phyloP scores from a whole-genome alignment of 1,140 invertebrate species.

The Drosophila hydei region DNA sequence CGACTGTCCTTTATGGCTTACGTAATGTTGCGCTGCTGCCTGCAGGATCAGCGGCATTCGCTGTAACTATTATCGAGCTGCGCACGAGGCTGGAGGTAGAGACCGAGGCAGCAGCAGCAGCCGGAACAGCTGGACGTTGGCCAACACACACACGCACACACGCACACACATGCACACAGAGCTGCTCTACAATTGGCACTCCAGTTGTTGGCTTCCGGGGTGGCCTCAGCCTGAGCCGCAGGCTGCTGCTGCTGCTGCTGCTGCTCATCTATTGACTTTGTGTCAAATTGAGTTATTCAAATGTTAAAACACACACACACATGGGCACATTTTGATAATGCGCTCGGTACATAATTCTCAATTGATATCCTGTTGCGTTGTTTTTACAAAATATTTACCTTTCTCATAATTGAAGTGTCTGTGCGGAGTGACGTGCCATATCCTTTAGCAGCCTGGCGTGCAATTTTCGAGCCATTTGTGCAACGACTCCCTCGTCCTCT shows the following conservation, averaged over 20 bases:
- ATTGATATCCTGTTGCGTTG: slow-evolving; percentile 83
- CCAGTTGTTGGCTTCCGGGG: slow-evolving; percentile 67
- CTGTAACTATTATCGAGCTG: slow-evolving; percentile 8
- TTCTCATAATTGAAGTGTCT: slow-evolving; percentile 81
- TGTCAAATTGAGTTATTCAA: slow-evolving; percentile 80
- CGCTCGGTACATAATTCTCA: slow-evolving; percentile 56
- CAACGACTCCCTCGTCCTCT: neutral
- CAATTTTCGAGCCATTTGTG: slow-evolving; percentile 75
- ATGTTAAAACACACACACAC: slow-evolving; percentile 50
- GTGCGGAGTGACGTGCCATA: slow-evolving; percentile 27
- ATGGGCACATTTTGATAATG: slow-evolving; percentile 73
- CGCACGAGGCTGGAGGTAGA: neutral
- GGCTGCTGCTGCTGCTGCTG: slow-evolving; percentile 22
- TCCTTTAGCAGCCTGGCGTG: slow-evolving; percentile 49
- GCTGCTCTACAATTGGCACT: slow-evolving; percentile 53
- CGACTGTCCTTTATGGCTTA: slow-evolving; percentile 62
- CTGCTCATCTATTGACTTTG: slow-evolving; percentile 77
- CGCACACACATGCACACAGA: neutral
- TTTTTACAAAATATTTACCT: slow-evolving; percentile 83
- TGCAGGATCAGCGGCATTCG: slow-evolving; percentile 5
- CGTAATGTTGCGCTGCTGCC: slow-evolving; percentile 41
- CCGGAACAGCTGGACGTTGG: slow-evolving; percentile 2
- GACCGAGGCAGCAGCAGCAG: slow-evolving; percentile 20
- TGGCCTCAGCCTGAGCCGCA: slow-evolving; percentile 49
- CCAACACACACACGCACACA: slow-evolving; percentile 4